phyloP scores from a whole-genome alignment of 2,113 vertebrate genomes.

The Neogobius melanostomus region DNA sequence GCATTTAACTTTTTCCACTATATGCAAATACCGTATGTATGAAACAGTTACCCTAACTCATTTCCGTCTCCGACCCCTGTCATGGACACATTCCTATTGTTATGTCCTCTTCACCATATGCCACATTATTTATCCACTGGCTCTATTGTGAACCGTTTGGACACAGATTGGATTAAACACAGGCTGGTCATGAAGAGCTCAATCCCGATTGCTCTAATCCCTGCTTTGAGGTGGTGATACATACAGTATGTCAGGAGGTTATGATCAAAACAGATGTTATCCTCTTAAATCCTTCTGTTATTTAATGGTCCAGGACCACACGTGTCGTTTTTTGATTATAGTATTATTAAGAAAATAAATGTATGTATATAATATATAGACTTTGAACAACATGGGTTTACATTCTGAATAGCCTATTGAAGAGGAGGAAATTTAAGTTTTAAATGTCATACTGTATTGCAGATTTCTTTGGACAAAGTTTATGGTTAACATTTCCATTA shows the following conservation, averaged over 20 bases:
- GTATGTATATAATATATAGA: no score
- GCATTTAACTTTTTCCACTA: no score
- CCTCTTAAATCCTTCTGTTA: slow-evolving; percentile 42
- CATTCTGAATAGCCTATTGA: no score
- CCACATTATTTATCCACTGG: slow-evolving; percentile 9
- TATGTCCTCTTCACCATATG: slow-evolving; percentile 42
- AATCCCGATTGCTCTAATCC: slow-evolving; percentile 59
- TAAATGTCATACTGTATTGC: no score
- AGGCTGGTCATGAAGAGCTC: slow-evolving; percentile 48
- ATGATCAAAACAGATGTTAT: slow-evolving; percentile 63
- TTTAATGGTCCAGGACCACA: slow-evolving; percentile 31
- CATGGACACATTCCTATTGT: slow-evolving; percentile 3
- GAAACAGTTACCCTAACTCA: no score
- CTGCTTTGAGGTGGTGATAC: slow-evolving; percentile 29
- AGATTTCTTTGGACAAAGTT: no score
- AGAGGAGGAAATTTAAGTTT: no score
- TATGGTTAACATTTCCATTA: no score
- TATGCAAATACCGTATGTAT: no score
- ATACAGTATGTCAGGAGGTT: slow-evolving; percentile 49
- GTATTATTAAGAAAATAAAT: no score
- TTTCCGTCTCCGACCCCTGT: not conserved
- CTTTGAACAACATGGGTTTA: no score
- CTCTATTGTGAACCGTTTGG: slow-evolving; percentile 13
- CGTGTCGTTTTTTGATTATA: not conserved
- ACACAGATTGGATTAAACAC: slow-evolving; percentile 64